Percentiles rank a stretch among this genome's conserved stretches.
Evolutionary conservation across 1,140 invertebrate species (phyloP).

Genomic region (Chlorops oryzae): DNA sequence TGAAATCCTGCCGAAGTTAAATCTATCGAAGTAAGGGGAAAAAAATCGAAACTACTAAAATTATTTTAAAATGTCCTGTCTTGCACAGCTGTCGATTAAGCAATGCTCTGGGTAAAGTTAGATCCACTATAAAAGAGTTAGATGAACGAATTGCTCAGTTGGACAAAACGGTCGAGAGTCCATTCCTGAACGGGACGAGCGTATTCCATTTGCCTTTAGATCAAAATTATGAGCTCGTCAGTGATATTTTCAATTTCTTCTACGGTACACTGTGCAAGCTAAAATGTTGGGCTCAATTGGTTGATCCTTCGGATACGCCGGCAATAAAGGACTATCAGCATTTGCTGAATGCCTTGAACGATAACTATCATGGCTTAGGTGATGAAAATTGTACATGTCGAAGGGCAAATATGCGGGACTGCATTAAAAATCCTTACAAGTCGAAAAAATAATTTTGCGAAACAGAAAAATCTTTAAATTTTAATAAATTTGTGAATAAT

Average conservation of each 20-base stretch:
- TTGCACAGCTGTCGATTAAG: conserved; percentile 6
- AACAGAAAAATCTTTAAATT: no score
- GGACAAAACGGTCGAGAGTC: conserved; percentile 9
- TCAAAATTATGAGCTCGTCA: conserved; percentile 1
- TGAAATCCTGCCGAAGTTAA: conserved; percentile 1
- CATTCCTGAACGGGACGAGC: conserved; percentile 7
- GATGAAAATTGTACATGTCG: no score
- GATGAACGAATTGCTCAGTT: neutral
- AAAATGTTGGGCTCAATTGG: conserved; percentile 11
- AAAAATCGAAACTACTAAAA: neutral
- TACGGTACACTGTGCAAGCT: conserved; percentile 1
- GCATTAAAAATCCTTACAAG: no score
- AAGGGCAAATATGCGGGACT: no score
- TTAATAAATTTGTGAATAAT: no score
- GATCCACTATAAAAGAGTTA: neutral
- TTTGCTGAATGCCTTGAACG: conserved; percentile 3
- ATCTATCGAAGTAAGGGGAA: conserved; percentile 2
- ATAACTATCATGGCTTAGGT: no score
- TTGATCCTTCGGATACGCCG: conserved; percentile 9
- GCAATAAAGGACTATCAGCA: conserved; percentile 9
- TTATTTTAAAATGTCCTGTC: neutral
- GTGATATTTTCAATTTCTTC: conserved; percentile 12
- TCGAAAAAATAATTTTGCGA: no score
- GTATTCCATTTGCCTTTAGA: neutral
- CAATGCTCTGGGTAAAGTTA: neutral